Percentiles rank a stretch among this genome's conserved stretches.
Conservation (phyloP, 2,113 vertebrate species). For the Leptodactylus fuscus region DNA sequence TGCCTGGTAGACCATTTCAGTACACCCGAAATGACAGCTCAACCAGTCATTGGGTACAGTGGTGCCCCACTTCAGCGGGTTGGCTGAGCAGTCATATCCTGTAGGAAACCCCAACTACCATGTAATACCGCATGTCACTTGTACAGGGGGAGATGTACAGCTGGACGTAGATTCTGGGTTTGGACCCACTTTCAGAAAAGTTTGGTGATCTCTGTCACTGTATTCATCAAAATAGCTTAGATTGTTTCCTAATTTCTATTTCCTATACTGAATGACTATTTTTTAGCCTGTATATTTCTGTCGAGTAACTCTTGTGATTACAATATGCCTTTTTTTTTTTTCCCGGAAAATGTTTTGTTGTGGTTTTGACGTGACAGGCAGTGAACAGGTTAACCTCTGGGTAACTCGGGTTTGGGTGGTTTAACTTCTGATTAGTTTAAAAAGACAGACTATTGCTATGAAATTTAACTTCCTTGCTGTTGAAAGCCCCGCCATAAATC, state of each 20-base stretch:
- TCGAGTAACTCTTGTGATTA: not conserved
- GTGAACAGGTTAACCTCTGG: constrained; percentile 18
- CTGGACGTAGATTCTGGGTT: no score
- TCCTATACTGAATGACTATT: not conserved
- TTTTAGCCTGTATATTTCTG: not conserved
- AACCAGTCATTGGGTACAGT: no score
- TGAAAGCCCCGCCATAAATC: constrained; percentile 62
- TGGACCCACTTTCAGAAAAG: no score
- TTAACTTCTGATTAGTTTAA: constrained; percentile 60
- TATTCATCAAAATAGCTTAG: no score
- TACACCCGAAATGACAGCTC: no score
- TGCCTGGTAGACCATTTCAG: no score
- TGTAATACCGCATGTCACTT: no score
- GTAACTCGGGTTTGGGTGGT: constrained; percentile 14
- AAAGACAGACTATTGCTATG: constrained; percentile 48
- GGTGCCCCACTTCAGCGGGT: no score
- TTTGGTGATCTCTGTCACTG: no score
- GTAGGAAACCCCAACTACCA: no score
- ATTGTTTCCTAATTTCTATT: not conserved
- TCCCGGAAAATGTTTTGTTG: not conserved
- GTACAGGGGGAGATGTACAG: no score
- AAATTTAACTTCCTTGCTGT: constrained; percentile 56
- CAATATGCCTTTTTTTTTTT: not conserved
- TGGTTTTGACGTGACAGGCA: not conserved
- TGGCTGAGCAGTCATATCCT: no score